Percentiles rank a stretch among this genome's conserved stretches.
These are phyloP conservation scores for Uromys caudimaculatus DNA, from an alignment of 2,797 vertebrate genomes.

Conservation along the genomic window DNA sequence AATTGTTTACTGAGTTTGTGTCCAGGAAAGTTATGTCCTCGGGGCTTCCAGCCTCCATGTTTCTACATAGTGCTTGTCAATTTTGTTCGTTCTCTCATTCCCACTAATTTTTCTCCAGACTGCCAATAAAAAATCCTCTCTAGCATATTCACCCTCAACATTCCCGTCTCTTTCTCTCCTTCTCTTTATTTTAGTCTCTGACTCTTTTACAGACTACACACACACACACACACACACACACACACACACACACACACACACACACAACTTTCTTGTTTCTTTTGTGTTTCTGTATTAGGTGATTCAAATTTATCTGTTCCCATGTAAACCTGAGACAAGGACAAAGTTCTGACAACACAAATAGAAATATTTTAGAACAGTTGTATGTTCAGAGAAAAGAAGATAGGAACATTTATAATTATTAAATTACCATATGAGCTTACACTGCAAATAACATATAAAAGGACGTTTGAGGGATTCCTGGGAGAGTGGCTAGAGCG, in stretches of 20 bases:
- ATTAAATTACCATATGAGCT: neutral
- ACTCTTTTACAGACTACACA: neutral
- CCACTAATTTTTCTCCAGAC: neutral
- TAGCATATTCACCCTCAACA: neutral
- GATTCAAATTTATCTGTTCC: neutral
- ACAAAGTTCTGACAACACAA: neutral
- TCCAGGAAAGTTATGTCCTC: neutral
- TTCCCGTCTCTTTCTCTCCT: neutral
- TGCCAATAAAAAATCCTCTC: neutral
- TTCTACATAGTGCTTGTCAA: accelerated
- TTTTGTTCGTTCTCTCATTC: neutral
- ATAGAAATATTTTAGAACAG: neutral
- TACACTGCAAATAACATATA: neutral
- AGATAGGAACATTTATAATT: constrained; percentile 3
- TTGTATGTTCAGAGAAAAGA: neutral
- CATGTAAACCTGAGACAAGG: neutral
- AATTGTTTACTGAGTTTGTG: neutral
- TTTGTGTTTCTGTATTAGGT: neutral
- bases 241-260: neutral
- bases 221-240: neutral
- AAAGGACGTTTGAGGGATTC: neutral
- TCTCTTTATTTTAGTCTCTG: neutral
- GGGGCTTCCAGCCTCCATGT: neutral
- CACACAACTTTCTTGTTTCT: neutral
- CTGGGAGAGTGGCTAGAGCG: neutral